These are phyloP conservation scores for Aldrovandia affinis DNA, from an alignment of 2,797 vertebrate species.

Conservation along the genomic window DNA sequence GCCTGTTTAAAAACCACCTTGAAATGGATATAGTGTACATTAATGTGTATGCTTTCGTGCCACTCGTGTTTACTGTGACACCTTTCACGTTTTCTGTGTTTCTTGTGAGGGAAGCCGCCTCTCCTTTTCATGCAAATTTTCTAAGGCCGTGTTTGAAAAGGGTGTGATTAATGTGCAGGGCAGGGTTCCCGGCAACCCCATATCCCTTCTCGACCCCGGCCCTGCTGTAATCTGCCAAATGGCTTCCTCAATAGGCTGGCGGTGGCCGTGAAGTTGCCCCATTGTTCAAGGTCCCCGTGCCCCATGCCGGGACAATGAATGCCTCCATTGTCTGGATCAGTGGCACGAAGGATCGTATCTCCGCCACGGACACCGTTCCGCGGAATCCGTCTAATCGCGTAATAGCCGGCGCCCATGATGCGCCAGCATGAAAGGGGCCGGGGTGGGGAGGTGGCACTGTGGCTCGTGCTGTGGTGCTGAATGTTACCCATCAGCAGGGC, in stretches of 20 bases:
- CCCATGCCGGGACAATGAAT: conserved; percentile 56
- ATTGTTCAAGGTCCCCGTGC: conserved; percentile 57
- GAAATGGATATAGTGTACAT: neutral
- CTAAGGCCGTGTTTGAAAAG: conserved; percentile 60
- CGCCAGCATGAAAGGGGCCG: conserved; percentile 50
- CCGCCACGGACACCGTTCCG: conserved; percentile 40
- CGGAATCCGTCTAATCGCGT: conserved; percentile 66
- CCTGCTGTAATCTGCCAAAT: conserved; percentile 44
- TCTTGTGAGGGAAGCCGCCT: conserved; percentile 44
- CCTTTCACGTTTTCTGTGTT: conserved; percentile 42
- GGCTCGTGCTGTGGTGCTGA: conserved; percentile 48
- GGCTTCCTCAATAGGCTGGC: conserved; percentile 59
- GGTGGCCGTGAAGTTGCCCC: conserved; percentile 52
- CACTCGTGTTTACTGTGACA: neutral
- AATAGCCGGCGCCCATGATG: conserved; percentile 49
- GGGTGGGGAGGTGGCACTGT: conserved; percentile 50
- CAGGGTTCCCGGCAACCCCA: conserved; percentile 38
- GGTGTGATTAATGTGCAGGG: conserved; percentile 25
- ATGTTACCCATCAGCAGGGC: conserved; percentile 44
- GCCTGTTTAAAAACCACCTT: neutral
- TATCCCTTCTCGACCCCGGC: conserved; percentile 40
- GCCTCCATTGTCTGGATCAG: conserved; percentile 59
- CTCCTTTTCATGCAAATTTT: conserved; percentile 74
- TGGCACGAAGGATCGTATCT: conserved; percentile 49
- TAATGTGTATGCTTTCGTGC: neutral